A percentile compares a stretch with the other conserved stretches of the same genome.
These are phyloP conservation scores for Tricholauxania praeusta DNA, from an alignment of 2,888 invertebrate genomes.

Conservation along the genomic window DNA sequence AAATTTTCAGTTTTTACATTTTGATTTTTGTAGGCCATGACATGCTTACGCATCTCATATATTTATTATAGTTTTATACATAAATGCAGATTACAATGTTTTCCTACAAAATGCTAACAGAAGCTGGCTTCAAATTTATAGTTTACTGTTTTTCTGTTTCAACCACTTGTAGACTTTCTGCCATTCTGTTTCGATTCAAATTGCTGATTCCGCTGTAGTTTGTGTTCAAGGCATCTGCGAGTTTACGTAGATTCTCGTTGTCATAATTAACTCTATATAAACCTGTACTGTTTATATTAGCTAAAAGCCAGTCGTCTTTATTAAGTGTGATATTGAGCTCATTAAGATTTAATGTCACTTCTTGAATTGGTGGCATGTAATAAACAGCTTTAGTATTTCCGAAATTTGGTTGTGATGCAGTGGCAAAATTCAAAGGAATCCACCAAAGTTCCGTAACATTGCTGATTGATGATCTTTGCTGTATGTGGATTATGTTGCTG, in stretches of 20 bases:
- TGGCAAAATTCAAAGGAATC: slow-evolving; percentile 49
- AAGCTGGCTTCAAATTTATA: too few relatives aligned
- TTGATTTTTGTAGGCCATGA: too few relatives aligned
- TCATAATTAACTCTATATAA: slow-evolving; percentile 77
- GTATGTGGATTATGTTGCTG: slow-evolving; percentile 67
- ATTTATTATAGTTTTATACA: too few relatives aligned
- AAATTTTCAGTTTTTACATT: too few relatives aligned
- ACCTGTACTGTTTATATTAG: slow-evolving; percentile 49
- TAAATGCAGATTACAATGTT: too few relatives aligned
- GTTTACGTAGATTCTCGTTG: slow-evolving; percentile 72
- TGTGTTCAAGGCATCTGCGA: slow-evolving; percentile 72
- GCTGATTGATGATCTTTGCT: slow-evolving; percentile 62
- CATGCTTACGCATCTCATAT: too few relatives aligned
- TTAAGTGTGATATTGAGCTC: slow-evolving; percentile 38
- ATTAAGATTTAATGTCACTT: slow-evolving; percentile 35
- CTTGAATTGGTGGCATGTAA: slow-evolving; percentile 41
- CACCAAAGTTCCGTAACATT: slow-evolving; percentile 37
- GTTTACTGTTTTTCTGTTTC: neutral
- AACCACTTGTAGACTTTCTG: neutral
- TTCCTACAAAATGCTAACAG: too few relatives aligned
- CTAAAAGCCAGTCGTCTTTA: slow-evolving; percentile 49
- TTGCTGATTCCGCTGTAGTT: slow-evolving; percentile 26
- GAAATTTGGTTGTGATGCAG: slow-evolving; percentile 41
- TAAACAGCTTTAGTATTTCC: slow-evolving; percentile 40
- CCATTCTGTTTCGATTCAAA: neutral